phyloP scores from a whole-genome alignment of 2,888 invertebrate species.

The Limnephilus marmoratus region DNA sequence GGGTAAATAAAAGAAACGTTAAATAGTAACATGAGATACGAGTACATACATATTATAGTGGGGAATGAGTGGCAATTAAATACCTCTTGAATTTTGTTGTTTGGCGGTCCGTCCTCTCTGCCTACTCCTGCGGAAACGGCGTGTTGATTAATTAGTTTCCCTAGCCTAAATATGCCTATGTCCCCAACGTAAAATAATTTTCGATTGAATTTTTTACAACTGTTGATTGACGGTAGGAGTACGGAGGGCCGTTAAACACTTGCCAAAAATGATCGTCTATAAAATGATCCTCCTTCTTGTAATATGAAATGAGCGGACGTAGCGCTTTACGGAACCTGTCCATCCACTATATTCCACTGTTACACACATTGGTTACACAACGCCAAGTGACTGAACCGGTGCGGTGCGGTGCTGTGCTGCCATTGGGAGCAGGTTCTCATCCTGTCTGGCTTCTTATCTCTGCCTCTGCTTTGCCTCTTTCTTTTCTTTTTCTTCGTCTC shows the following conservation, averaged over 20 bases:
- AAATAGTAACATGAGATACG: no score
- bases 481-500: not conserved
- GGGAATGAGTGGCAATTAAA: no score
- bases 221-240: no score
- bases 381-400: not conserved
- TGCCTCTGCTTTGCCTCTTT: not conserved
- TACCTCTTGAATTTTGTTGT: no score
- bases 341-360: not conserved
- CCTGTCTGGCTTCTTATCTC: not conserved
- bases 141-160: no score
- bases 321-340: not conserved
- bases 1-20: no score
- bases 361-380: not conserved
- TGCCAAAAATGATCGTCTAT: not conserved
- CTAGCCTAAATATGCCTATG: no score
- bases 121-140: no score
- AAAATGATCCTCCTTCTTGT: not conserved
- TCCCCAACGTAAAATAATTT: no score
- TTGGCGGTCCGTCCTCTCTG: no score
- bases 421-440: not conserved
- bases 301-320: not conserved
- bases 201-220: no score
- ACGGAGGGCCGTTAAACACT: not conserved
- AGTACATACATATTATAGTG: no score
- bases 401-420: not conserved